Evolutionary conservation across 2,113 vertebrate genomes (phyloP).

Genomic region (Hyperopisus bebe): DNA sequence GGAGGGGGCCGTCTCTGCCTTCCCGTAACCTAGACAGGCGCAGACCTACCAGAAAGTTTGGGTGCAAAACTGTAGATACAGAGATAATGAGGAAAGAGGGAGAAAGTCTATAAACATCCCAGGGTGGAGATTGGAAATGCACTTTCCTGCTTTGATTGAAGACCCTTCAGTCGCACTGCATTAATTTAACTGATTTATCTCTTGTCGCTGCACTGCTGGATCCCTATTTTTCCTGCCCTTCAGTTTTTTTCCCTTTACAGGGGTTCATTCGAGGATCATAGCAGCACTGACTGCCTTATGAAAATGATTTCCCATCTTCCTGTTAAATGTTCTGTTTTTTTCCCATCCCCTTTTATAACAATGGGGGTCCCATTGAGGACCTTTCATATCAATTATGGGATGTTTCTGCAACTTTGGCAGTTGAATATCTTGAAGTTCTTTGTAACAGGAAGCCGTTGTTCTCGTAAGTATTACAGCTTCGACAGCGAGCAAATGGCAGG

Average conservation of each 20-base stretch:
- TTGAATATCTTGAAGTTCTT: conserved; percentile 1
- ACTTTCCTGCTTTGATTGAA: conserved; percentile 31
- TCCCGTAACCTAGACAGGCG: background rate
- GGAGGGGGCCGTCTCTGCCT: background rate
- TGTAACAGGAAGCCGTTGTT: background rate
- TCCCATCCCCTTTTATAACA: background rate
- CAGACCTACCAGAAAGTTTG: conserved; percentile 1
- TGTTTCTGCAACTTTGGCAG: background rate
- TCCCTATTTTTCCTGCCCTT: conserved; percentile 24
- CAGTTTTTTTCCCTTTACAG: background rate
- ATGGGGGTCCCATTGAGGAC: background rate
- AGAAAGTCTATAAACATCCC: conserved; percentile 29
- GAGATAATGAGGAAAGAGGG: conserved; percentile 12
- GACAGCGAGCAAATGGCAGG: background rate
- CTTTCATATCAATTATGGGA: background rate
- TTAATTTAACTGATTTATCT: conserved; percentile 36
- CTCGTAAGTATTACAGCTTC: background rate
- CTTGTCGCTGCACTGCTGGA: conserved; percentile 14
- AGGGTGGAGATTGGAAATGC: conserved; percentile 19
- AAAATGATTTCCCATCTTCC: conserved; percentile 7
- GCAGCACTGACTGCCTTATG: conserved; percentile 7
- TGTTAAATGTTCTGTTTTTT: background rate
- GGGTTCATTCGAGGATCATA: conserved; percentile 14
- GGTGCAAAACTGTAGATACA: conserved; percentile 1
- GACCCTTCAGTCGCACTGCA: conserved; percentile 22